Evolutionary conservation across 2,113 vertebrate genomes (phyloP).

Genomic region (Pseudorectes ferrugineus): DNA sequence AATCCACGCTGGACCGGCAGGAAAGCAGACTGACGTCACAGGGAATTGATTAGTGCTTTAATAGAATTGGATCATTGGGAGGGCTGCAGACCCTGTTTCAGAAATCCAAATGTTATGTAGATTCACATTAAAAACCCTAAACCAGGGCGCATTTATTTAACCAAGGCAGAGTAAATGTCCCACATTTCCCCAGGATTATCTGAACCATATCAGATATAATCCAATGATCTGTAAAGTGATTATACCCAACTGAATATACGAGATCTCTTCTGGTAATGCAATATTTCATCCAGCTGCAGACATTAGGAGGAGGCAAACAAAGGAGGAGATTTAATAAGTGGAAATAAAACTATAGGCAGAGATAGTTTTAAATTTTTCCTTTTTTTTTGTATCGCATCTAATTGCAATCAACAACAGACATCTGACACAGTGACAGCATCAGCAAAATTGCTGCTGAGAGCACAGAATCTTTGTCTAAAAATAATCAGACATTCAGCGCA

Average conservation of each 20-base stretch:
- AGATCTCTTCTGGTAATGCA: conserved; percentile 66
- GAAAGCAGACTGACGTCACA: neutral
- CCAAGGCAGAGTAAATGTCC: neutral
- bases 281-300: conserved; percentile 76
- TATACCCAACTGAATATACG: conserved; percentile 56
- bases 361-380: conserved; percentile 81
- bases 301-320: conserved; percentile 74
- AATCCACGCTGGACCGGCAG: neutral
- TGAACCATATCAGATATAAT: conserved; percentile 49
- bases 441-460: conserved; percentile 99
- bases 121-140: neutral
- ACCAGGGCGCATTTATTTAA: conserved; percentile 32
- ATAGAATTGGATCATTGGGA: conserved; percentile 42
- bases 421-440: conserved; percentile 98
- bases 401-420: conserved; percentile 99
- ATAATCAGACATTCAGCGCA: conserved; percentile 99
- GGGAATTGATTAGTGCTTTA: conserved; percentile 40
- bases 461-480: conserved; percentile 99
- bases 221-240: conserved; percentile 53
- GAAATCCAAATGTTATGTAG: conserved; percentile 32
- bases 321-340: conserved; percentile 80
- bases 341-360: conserved; percentile 84
- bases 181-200: conserved; percentile 49
- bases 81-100: conserved; percentile 23
- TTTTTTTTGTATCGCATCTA: conserved; percentile 95